Base-by-base conservation (phyloP, 2,888 invertebrate species). In the Ophonus ardosiacus region DNA sequence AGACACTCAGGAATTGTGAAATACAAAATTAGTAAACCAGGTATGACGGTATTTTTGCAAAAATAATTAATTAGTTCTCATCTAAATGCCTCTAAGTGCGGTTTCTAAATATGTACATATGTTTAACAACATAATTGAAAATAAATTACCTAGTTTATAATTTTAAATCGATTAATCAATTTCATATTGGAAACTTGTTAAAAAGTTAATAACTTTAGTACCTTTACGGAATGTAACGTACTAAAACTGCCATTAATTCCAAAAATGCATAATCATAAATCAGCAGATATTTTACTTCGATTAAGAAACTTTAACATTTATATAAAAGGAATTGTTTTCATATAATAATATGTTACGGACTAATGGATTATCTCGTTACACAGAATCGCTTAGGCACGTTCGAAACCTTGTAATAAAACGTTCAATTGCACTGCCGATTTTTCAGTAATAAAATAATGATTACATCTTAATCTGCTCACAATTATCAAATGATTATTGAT, bases 351-450 rank as follows among this genome's bases (percentile, higher is more conserved):
- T 15, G 68, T 68, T 68, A 38, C 68, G 6, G 15, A 24, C 68
- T 68, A 68, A 68, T 68, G 68, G 68, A 68, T 68, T 68, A 68
- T 68, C 68, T 68, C 15, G 68, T 68, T 68, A 68, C 38, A 68
- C 15, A 31, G 38, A 13, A n/a, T 15, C 68, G 38, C 38, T 38
- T 68, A 68, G 68, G 68, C 68, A 68, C 38, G 68, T 68, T n/a
- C n/a, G 7, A 68, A 24, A 68, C 68, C 68, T 38, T 38, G 68
- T 68, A 68, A 68, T 38, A 63, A 63, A 63, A 63, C 31, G 31
- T 68, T 68, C 31, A 68, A 31, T 15, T 68, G 13, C 21, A 63
- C 24, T 24, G 31, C 38, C 15, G 7, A 59, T 59, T 38, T 38
- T 68, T 38, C 31, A 38, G 31, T 7, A 68, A 40, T 68, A 68